Percentiles rank a stretch among this genome's conserved stretches.
Evolutionary conservation across 2,888 invertebrate species (phyloP).

Genomic region (Linnaemya tessellans): DNA sequence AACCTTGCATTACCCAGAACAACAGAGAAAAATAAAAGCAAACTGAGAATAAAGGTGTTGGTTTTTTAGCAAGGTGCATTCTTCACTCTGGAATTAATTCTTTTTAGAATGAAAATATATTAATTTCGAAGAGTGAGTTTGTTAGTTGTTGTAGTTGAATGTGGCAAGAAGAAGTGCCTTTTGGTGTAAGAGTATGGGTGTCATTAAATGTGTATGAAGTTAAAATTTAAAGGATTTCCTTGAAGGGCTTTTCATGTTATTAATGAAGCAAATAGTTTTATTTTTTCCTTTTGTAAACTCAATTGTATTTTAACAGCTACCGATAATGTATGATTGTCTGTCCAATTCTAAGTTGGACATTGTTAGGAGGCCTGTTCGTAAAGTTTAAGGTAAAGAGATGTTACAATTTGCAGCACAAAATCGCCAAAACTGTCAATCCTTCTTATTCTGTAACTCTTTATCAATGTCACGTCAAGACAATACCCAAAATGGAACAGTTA

Average conservation of each 20-base stretch:
- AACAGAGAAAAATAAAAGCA: conserved; percentile 22
- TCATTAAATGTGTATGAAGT: conserved; percentile 37
- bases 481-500: no score
- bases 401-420: not conserved
- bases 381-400: not conserved
- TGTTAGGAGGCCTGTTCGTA: conserved; percentile 12
- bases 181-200: conserved; percentile 27
- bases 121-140: conserved; percentile 14
- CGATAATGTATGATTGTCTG: conserved; percentile 37
- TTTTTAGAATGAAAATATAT: conserved; percentile 15
- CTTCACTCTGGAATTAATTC: conserved; percentile 26
- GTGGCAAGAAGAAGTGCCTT: conserved; percentile 11
- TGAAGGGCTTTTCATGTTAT: conserved; percentile 16
- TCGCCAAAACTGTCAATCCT: not conserved
- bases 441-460: no score
- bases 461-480: no score
- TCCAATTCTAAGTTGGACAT: not conserved
- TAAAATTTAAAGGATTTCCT: conserved; percentile 67
- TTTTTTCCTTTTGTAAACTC: conserved; percentile 44
- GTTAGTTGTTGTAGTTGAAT: conserved; percentile 4
- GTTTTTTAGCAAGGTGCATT: conserved; percentile 66
- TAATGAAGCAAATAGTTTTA: conserved; percentile 21
- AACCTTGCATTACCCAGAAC: conserved; percentile 24
- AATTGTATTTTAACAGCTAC: conserved; percentile 53
- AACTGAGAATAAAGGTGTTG: conserved; percentile 49